These are phyloP conservation scores for Orius insidiosus DNA, from an alignment of 1,140 invertebrate species.

Conservation along the genomic window DNA sequence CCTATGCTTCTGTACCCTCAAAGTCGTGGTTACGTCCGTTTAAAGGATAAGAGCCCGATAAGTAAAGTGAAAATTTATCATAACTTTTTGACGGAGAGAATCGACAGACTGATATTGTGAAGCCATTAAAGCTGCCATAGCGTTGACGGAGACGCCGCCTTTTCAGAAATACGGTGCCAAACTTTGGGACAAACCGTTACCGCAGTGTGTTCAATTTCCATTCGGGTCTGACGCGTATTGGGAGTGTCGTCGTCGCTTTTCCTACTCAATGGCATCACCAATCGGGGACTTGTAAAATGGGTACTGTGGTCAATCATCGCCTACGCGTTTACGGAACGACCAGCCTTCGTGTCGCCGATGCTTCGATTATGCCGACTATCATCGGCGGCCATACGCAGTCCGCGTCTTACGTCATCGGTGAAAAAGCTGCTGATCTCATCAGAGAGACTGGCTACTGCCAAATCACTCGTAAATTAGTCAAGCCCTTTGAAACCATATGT, in stretches of 20 bases:
- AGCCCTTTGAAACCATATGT: too few species aligned
- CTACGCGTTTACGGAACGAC: constrained; percentile 48
- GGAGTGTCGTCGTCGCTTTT: constrained; percentile 48
- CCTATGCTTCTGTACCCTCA: constrained; percentile 57
- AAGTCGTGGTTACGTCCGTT: constrained; percentile 45
- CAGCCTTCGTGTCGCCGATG: constrained; percentile 55
- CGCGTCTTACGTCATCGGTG: constrained; percentile 65
- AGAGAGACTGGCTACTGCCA: constrained; percentile 32
- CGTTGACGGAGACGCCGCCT: constrained; percentile 36
- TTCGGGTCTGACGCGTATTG: constrained; percentile 50
- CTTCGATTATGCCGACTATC: constrained; percentile 55
- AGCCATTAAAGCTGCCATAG: constrained; percentile 41
- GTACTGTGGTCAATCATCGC: constrained; percentile 37
- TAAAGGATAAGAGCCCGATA: constrained; percentile 51
- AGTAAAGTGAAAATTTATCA: constrained; percentile 54
- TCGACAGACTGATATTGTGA: constrained; percentile 46
- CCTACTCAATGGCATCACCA: constrained; percentile 48
- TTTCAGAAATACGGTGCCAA: constrained; percentile 38
- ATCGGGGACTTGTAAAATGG: constrained; percentile 39
- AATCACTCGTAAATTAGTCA: too few species aligned
- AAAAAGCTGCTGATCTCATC: constrained; percentile 69
- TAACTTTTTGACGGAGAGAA: constrained; percentile 47
- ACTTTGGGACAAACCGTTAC: constrained; percentile 35
- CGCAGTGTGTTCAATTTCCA: constrained; percentile 33
- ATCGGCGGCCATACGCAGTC: constrained; percentile 54